Evolutionary conservation across 2,113 vertebrate genomes (phyloP).

Genomic region (Chunga burmeisteri): DNA sequence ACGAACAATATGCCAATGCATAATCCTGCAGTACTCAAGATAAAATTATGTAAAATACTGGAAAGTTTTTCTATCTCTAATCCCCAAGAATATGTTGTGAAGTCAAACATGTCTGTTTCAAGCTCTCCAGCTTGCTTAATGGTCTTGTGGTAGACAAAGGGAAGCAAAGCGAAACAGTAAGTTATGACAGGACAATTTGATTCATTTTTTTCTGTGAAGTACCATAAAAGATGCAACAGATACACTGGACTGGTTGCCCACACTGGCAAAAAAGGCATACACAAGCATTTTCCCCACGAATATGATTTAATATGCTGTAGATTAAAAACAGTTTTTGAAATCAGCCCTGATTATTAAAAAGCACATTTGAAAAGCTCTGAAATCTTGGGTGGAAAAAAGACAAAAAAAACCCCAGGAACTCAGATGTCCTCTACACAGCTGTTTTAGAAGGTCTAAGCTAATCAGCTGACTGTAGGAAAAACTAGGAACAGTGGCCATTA

Average conservation of each 20-base stretch:
- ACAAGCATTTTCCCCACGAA: neutral
- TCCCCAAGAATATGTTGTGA: neutral
- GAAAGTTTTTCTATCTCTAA: neutral
- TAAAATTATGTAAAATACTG: neutral
- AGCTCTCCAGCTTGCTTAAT: neutral
- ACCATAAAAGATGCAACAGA: neutral
- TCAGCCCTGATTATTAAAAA: neutral
- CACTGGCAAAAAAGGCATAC: neutral
- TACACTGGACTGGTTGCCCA: neutral
- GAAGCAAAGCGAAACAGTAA: neutral
- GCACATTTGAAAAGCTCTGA: neutral
- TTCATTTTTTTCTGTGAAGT: neutral
- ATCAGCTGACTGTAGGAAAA: neutral
- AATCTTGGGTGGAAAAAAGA: neutral
- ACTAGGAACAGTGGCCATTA: neutral
- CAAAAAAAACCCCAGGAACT: neutral
- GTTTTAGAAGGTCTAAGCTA: neutral
- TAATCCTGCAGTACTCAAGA: neutral
- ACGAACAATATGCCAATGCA: neutral
- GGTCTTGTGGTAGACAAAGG: neutral
- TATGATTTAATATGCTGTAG: neutral
- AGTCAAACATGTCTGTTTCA: neutral
- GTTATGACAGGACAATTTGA: neutral
- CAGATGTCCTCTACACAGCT: neutral
- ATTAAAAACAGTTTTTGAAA: neutral